Percentiles rank a stretch among this genome's conserved stretches.
phyloP scores from a whole-genome alignment of 1,140 invertebrate species.

The Harlomillsia oculata region DNA sequence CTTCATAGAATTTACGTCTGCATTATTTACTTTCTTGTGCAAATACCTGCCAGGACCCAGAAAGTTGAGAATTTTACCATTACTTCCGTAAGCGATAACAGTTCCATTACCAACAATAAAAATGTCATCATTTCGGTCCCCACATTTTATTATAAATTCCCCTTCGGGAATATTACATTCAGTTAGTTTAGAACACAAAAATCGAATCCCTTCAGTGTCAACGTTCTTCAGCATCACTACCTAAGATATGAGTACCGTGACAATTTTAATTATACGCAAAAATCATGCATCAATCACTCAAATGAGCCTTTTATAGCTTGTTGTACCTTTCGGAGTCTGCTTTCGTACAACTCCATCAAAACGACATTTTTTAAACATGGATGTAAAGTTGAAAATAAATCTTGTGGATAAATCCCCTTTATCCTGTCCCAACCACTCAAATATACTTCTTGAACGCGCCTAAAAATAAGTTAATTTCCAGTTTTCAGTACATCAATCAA shows the following conservation, averaged over 20 bases:
- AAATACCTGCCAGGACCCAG: constrained; percentile 26
- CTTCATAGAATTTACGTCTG: background rate
- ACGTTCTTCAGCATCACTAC: constrained; percentile 15
- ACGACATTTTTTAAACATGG: constrained; percentile 30
- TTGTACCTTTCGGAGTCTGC: constrained; percentile 22
- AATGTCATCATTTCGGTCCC: constrained; percentile 28
- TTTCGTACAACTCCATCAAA: constrained; percentile 26
- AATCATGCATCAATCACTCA: background rate
- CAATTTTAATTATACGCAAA: background rate
- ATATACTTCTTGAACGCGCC: constrained; percentile 27
- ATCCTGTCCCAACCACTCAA: constrained; percentile 31
- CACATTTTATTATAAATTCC: constrained; percentile 29
- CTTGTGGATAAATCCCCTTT: constrained; percentile 18
- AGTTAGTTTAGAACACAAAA: constrained; percentile 17
- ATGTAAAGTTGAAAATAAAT: constrained; percentile 24
- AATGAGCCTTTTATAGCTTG: no score
- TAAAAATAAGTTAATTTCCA: background rate
- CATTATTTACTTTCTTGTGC: background rate
- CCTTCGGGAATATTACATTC: constrained; percentile 30
- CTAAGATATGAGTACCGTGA: constrained; percentile 3
- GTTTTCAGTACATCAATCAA: background rate
- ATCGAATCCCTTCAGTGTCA: constrained; percentile 27
- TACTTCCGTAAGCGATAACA: constrained; percentile 16
- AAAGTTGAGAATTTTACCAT: constrained; percentile 21
- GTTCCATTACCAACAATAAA: constrained; percentile 25